A percentile compares a stretch with the other conserved stretches of the same genome.
Conservation (phyloP, 2,113 vertebrate genomes). For the Genyomyrus donnyi region DNA sequence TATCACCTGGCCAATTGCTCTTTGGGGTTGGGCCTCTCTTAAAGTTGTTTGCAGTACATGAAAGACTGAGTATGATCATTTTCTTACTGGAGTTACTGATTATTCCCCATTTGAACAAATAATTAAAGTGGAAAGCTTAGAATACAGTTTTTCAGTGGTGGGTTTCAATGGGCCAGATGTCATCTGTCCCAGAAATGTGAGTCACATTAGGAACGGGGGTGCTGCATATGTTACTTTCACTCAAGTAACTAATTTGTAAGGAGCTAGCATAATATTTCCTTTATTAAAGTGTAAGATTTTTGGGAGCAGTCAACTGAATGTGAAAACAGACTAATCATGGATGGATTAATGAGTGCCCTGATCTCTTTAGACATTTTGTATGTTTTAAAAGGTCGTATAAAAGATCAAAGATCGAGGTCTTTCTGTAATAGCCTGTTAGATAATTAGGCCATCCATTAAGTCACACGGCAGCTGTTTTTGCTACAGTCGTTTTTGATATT, state of each 20-base stretch:
- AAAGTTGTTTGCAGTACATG: conserved; percentile 38
- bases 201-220: neutral
- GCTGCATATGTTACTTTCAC: neutral
- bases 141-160: conserved; percentile 28
- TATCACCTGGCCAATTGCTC: conserved; percentile 46
- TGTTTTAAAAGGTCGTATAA: neutral
- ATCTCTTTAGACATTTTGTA: neutral
- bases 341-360: neutral
- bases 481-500: neutral
- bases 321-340: neutral
- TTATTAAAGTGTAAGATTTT: neutral
- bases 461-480: conserved; percentile 1
- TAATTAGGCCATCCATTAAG: neutral
- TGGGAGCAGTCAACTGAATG: neutral
- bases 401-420: neutral
- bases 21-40: conserved; percentile 50
- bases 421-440: neutral
- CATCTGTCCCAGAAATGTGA: neutral
- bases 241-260: neutral
- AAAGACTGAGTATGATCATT: conserved; percentile 58
- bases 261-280: neutral
- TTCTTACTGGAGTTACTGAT: conserved; percentile 14
- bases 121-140: conserved; percentile 53
- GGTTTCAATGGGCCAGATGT: neutral
- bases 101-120: conserved; percentile 51